Base-by-base conservation (phyloP, 2,113 vertebrate species). In the Pseudolaguvia tuberculata region DNA sequence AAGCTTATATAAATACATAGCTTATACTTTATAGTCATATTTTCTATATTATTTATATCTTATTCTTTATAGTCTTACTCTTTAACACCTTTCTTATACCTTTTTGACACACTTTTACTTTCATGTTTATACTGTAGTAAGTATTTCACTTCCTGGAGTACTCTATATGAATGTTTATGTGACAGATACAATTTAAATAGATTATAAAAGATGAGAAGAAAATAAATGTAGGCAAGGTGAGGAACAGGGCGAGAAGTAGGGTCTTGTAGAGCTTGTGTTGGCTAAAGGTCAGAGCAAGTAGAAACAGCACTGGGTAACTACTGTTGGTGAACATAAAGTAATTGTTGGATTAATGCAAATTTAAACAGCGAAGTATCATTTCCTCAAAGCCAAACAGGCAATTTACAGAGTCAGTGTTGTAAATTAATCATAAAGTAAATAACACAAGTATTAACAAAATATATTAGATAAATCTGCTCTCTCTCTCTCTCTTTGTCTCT, bases 241-340 rank as follows among this genome's bases (percentile, higher is more conserved):
- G 79, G 85, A 86, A 85, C 79, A 77, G 59, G 69, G 29, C 76
- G 27, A 35, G 58, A 89, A 92, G 89, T 80, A 88, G 87, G 88
- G 90, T 92, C n/a, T n/a, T 89, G 86, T 53, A 80, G 70, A 69
- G 20, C 73, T 80, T 78, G 50, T 50, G 76, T 79, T 78, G 78
- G 78, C 75, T 48, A 53, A 35, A 65, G 61, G 5, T 65, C 61
- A 65, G 20, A 45, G 13, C 4, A 15, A 25, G 12, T 18, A 69
- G 58, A 51, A 75, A 48, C 56, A 63, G 67, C 67, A 23, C 45
- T 11, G 57, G 57, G 61, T 56, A 71, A 56, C 71, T 68, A 50
- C 53, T 66, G 39, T 25, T 35, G 12, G 23, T 13, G 72, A 74
- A 71, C 67, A 79, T 73, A 61, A 47, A 56, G 29, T n/a, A 78